Evolutionary conservation across 2,113 vertebrate species (phyloP), one percentile per base, ranked within the genome.

Genomic region (Zosterops hypoxanthus): DNA sequence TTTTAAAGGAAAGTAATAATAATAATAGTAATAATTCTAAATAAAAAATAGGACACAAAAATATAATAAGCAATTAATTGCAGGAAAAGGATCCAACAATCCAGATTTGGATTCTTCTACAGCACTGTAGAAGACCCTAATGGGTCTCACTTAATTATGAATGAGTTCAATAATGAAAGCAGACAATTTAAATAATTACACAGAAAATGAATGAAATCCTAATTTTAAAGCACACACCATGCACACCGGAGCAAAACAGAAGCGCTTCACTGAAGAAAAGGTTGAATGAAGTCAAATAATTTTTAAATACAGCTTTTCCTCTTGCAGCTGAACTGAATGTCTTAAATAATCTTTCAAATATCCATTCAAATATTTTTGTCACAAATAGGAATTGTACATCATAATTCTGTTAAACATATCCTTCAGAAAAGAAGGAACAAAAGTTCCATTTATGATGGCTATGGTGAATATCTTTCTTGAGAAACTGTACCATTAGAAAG

Each of bases 271-370:
- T 68, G 36, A 94, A 86, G 33, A 82, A 82, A 84, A 95, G 81
- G 52, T 31, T 95, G 60, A 96, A 80, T 72, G 22, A 88, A 87
- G 25, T 78, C 8, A 85, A 92, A 29, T 4, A 70, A 36, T 68
- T 79, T 89, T 92, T 78, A 90, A 90, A 90, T 90, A 17, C 14
- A 69, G 22, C 4, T 87, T 86, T 86, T 93, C 6, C 19, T 77
- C 82, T 88, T 3, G 2, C 16, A 82, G 28, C 5, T 71, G 28
- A 80, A 92, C 7, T 68, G 39, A 88, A 81, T 71, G 56, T 82
- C 79, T 87, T 63, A 76, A 85, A 23, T 90, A 82, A 90, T 78
- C 72, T 84, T 94, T 85, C 52, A 89, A 91, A 88, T 71, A 73
- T 42, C 17, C 41, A 75, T 41, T 92, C 23, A 69, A 36, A 72